Evolutionary conservation across 1,140 invertebrate species (phyloP), one percentile per base, ranked within the genome.

Genomic region (Platorchestia sp.): DNA sequence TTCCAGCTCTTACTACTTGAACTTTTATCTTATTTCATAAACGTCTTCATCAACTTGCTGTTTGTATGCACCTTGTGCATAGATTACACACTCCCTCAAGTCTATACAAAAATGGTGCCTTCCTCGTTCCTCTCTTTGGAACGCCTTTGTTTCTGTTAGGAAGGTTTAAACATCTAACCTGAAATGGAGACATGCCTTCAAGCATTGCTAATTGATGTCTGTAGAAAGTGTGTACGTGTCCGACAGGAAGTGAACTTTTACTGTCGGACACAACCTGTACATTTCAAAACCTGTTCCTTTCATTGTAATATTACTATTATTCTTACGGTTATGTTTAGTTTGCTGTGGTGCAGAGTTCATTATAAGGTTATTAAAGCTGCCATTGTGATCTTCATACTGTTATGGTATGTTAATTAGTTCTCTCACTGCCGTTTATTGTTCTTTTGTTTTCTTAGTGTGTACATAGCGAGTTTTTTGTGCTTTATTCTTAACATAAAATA

Each of bases 381-480:
- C 91, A 93, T 93, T 47, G 91, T 93, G 91, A 93, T 93, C 91
- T 93, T 90, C 87, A 43, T 90, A 90, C 42, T 90, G 41, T 90
- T 93, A 93, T 40, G 43, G 91, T 89, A 44, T 42, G 10, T 6
- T 93, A 93, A 44, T 45, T 44, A 45, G 43, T 19, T 45, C 45
- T 44, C 91, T 93, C 91, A 93, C 91, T 93, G 91, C 91, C 91
- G 43, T 90, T 90, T 90, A 90, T 90, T 90, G 41, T 41, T 89
- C 87, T 89, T 89, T 27, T 89, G 27, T 89, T 89, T 44, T 89
- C 41, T 42, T 89, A 89, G 87, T 89, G n/a, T 89, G 87, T 89
- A 44, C n/a, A 42, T 89, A 89, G n/a, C 42, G n/a, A 89, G n/a
- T 42, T 75, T n/a, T 75, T 75, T 75, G 59, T 75, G 59, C 59